Conservation (phyloP, 1,140 invertebrate genomes). For the Drosophila ercepeae region DNA sequence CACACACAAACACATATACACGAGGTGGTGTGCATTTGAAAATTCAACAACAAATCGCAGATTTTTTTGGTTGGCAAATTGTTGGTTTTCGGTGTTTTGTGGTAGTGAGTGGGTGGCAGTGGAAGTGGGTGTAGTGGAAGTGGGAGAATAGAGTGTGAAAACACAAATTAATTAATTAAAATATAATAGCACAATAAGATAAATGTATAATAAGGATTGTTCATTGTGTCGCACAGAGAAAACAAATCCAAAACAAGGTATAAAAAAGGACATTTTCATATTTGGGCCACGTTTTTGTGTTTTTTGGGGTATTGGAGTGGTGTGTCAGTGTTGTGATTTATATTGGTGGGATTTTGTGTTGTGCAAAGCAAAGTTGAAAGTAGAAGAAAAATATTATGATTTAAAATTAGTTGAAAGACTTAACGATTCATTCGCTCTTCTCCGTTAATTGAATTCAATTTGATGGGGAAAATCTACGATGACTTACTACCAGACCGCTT, state of each 20-base stretch:
- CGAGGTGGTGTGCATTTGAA: conserved; percentile 46
- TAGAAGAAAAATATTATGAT: conserved; percentile 72
- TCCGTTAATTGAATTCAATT: conserved; percentile 1
- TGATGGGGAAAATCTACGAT: conserved; percentile 1
- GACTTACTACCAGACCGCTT: conserved; percentile 50
- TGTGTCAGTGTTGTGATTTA: conserved; percentile 16
- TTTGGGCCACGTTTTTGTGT: conserved; percentile 19
- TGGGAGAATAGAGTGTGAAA: conserved; percentile 42
- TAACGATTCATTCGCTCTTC: conserved; percentile 20
- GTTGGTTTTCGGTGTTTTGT: conserved; percentile 23
- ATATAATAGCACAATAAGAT: conserved; percentile 44
- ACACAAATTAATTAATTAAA: conserved; percentile 48
- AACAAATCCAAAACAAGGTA: conserved; percentile 35
- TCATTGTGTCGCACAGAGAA: conserved; percentile 43
- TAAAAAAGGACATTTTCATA: not conserved
- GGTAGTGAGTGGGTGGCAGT: conserved; percentile 9
- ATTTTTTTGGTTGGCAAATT: conserved; percentile 5
- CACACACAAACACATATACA: conserved; percentile 37
- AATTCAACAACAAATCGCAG: conserved; percentile 22
- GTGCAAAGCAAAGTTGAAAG: conserved; percentile 72
- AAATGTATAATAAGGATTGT: conserved; percentile 44
- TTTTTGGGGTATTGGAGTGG: conserved; percentile 13
- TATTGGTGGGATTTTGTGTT: conserved; percentile 33
- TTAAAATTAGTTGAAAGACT: conserved; percentile 61
- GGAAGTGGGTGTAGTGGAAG: not conserved